These are phyloP conservation scores for Spheniscus mendiculus DNA, from an alignment of 2,113 vertebrate genomes.

Conservation along the genomic window DNA sequence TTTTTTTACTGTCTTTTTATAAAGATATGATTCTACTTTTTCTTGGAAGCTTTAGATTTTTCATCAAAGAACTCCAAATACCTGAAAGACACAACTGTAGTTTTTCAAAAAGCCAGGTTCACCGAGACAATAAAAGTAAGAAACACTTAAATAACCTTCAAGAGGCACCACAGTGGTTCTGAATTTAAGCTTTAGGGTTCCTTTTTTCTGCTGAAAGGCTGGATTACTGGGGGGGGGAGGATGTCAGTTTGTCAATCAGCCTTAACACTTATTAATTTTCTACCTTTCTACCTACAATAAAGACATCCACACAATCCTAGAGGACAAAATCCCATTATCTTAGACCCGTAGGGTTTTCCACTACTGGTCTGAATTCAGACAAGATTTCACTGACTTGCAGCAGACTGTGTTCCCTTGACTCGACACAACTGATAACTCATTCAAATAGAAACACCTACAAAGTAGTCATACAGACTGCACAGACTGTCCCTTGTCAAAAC, in stretches of 20 bases:
- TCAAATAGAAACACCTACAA: neutral
- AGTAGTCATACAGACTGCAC: neutral
- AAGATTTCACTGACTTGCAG: neutral
- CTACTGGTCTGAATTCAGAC: neutral
- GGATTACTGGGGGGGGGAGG: rapidly evolving
- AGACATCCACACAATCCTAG: neutral
- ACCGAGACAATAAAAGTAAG: neutral
- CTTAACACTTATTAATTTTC: neutral
- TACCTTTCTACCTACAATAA: neutral
- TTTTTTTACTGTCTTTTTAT: neutral
- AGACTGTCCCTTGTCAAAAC: neutral
- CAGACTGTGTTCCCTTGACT: neutral
- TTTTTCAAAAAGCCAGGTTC: neutral
- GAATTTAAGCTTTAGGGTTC: neutral
- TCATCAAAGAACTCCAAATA: neutral
- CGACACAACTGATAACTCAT: neutral
- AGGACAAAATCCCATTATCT: neutral
- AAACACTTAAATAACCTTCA: neutral
- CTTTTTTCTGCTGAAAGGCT: neutral
- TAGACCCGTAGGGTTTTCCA: neutral
- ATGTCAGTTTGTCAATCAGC: neutral
- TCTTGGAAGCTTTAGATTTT: neutral
- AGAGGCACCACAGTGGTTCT: neutral
- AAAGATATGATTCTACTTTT: neutral
- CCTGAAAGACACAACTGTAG: neutral